Percentiles rank a stretch among this genome's conserved stretches.
Evolutionary conservation across 2,888 invertebrate species (phyloP).

Genomic region (Sepioteuthis lessoniana): DNA sequence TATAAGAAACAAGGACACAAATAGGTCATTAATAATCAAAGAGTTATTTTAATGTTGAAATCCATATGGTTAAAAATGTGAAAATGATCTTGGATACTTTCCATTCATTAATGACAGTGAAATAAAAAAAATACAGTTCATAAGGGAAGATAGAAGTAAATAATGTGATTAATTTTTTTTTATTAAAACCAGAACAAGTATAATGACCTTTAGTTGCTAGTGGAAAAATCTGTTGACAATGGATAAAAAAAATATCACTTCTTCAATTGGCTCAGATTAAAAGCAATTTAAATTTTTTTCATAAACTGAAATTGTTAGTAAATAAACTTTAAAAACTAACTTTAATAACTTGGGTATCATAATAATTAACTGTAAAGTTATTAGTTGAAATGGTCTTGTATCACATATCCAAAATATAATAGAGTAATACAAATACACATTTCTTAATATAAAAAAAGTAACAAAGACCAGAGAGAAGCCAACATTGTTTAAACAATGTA

Average conservation of each 20-base stretch:
- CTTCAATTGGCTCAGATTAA: not conserved
- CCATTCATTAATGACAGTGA: constrained; percentile 11
- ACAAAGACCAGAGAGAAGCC: no score
- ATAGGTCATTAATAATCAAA: not conserved
- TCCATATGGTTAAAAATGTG: constrained; percentile 14
- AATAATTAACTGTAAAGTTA: no score
- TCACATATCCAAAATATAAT: no score
- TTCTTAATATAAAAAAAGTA: no score
- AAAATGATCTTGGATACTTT: not conserved
- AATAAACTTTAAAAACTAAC: no score
- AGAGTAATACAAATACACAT: no score
- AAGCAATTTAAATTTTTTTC: not conserved
- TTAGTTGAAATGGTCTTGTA: no score
- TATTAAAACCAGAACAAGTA: not conserved
- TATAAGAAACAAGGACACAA: not conserved
- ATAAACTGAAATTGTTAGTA: no score
- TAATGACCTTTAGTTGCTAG: not conserved
- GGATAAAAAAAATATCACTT: not conserved
- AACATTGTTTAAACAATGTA: no score
- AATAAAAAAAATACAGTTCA: not conserved
- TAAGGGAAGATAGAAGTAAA: not conserved
- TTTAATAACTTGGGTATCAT: no score
- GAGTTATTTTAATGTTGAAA: not conserved
- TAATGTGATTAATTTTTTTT: not conserved
- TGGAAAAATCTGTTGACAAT: not conserved